A percentile compares a stretch with the other conserved stretches of the same genome.
Conservation (phyloP, 2,113 vertebrate genomes). For the Tonatia bakeri region DNA sequence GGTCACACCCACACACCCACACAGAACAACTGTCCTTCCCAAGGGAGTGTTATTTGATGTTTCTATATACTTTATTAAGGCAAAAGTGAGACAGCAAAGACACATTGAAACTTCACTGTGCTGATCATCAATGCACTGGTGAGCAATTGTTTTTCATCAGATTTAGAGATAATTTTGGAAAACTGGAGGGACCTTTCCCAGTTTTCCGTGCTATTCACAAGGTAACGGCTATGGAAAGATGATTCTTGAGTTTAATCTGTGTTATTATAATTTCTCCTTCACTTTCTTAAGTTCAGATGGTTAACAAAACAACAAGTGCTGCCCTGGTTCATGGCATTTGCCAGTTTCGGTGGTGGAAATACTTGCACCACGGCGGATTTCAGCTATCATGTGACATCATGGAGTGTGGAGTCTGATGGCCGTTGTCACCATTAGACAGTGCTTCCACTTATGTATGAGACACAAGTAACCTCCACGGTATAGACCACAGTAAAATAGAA, state of each 20-base stretch:
- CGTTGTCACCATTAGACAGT: accelerated
- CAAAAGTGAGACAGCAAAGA: not conserved
- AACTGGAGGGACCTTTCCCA: not conserved
- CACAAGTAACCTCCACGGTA: no score
- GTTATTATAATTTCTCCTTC: not conserved
- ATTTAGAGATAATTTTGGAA: no score
- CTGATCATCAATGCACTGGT: accelerated
- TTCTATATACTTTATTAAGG: not conserved
- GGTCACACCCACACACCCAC: not conserved
- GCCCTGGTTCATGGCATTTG: accelerated
- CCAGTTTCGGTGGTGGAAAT: accelerated
- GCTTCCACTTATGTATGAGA: accelerated
- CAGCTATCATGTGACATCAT: accelerated
- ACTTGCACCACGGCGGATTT: accelerated
- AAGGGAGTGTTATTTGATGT: accelerated
- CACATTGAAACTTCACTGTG: not conserved
- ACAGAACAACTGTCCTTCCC: not conserved
- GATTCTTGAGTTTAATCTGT: accelerated
- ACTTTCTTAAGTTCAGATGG: accelerated
- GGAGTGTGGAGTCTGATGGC: accelerated
- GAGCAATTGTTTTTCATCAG: not conserved
- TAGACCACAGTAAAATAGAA: accelerated
- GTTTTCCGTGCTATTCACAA: not conserved
- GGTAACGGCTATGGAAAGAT: accelerated
- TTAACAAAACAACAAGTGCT: no score